Evolutionary conservation across 2,888 invertebrate genomes (phyloP).

Genomic region (Pandemis heparana): DNA sequence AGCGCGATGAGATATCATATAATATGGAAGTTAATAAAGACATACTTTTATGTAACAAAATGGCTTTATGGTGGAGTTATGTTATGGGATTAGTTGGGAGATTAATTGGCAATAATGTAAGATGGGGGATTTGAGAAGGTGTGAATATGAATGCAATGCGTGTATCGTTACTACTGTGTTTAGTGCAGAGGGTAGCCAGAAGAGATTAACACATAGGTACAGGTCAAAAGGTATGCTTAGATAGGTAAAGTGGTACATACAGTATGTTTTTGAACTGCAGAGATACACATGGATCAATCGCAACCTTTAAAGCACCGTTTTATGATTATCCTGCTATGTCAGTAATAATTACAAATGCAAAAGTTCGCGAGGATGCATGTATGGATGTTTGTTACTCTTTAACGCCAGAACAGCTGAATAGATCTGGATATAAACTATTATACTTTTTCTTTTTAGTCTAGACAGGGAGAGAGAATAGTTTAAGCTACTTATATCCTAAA

Average conservation of each 20-base stretch:
- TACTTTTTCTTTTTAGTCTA: neutral
- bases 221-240: no score
- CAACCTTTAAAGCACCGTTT: no score
- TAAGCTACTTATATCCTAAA: neutral
- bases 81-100: slow-evolving; percentile 46
- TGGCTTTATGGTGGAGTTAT: slow-evolving; percentile 65
- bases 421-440: no score
- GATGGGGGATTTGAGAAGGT: neutral
- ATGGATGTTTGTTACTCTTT: no score
- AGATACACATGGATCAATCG: no score
- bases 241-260: no score
- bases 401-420: no score
- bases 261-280: no score
- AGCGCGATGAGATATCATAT: slow-evolving; percentile 59
- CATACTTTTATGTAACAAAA: slow-evolving; percentile 67
- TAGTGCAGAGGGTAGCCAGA: neutral
- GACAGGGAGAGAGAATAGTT: neutral
- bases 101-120: slow-evolving; percentile 39
- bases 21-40: slow-evolving; percentile 74
- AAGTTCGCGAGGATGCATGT: no score
- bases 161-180: neutral
- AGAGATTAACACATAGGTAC: no score
- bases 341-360: no score
- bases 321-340: no score
- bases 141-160: neutral